Conservation (phyloP, 23 tunicate genomes). For the Pegea sp. region DNA sequence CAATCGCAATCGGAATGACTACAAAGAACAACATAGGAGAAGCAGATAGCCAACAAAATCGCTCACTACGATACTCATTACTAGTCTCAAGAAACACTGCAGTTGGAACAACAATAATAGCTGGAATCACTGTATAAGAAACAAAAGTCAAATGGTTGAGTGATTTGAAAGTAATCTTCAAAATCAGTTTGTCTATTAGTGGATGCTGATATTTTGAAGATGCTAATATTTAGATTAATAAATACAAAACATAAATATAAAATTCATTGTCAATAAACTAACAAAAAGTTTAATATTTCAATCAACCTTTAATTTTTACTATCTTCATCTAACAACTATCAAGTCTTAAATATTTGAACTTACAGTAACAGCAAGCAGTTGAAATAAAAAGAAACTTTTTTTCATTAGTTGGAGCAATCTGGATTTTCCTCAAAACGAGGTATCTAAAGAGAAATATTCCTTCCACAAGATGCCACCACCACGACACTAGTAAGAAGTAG, state of each 20-base stretch:
- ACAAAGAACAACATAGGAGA: slow-evolving; percentile 20
- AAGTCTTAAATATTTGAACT: no score
- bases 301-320: no score
- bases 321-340: no score
- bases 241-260: no score
- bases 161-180: no score
- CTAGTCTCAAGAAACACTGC: slow-evolving; percentile 1
- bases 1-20: slow-evolving; percentile 36
- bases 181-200: no score
- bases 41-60: slow-evolving; percentile 48
- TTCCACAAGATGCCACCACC: slow-evolving; percentile 65
- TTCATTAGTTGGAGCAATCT: slow-evolving; percentile 10
- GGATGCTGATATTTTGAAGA: no score
- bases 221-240: no score
- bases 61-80: slow-evolving; percentile 25
- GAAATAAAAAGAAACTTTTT: slow-evolving; percentile 11
- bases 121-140: slow-evolving; percentile 21
- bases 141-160: neutral
- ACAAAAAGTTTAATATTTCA: no score
- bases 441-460: slow-evolving; percentile 42
- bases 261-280: no score
- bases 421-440: slow-evolving; percentile 15
- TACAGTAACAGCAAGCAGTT: slow-evolving; percentile 24
- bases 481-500: slow-evolving; percentile 44
- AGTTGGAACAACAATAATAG: slow-evolving; percentile 9